Evolutionary conservation across 2,888 invertebrate genomes (phyloP).

Genomic region (Rhagonycha lutea): DNA sequence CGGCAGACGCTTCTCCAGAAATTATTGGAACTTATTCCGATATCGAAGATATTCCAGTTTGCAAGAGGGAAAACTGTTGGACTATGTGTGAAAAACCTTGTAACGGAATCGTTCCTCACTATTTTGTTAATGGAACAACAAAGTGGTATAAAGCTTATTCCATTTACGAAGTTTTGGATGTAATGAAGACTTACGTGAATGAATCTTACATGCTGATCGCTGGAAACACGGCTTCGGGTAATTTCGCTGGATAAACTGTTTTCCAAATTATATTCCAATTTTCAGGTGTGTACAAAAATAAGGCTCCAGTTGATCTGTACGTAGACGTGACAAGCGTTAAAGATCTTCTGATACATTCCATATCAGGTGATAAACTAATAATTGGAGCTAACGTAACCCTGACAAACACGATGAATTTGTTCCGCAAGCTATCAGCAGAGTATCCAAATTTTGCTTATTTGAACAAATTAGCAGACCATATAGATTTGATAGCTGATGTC

Average conservation of each 20-base stretch:
- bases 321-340: constrained; percentile 67
- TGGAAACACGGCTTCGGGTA: constrained; percentile 79
- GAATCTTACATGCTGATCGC: constrained; percentile 66
- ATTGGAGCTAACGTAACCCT: constrained; percentile 66
- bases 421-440: constrained; percentile 50
- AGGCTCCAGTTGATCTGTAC: constrained; percentile 58
- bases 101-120: constrained; percentile 48
- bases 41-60: constrained; percentile 55
- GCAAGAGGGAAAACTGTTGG: constrained; percentile 38
- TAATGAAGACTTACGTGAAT: constrained; percentile 54
- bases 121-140: constrained; percentile 48
- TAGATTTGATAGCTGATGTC: constrained; percentile 69
- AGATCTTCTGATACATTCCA: constrained; percentile 58
- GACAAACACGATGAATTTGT: constrained; percentile 60
- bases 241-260: neutral
- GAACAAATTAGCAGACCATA: constrained; percentile 59
- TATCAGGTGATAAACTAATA: constrained; percentile 56
- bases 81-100: constrained; percentile 49
- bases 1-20: too few species aligned
- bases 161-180: constrained; percentile 61
- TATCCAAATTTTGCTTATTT: constrained; percentile 64
- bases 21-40: too few species aligned
- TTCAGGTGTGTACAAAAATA: constrained; percentile 55
- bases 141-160: constrained; percentile 65
- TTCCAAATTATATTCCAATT: constrained; percentile 11